Evolutionary conservation across 2,113 vertebrate genomes (phyloP).

Genomic region (Coregonus clupeaformis): DNA sequence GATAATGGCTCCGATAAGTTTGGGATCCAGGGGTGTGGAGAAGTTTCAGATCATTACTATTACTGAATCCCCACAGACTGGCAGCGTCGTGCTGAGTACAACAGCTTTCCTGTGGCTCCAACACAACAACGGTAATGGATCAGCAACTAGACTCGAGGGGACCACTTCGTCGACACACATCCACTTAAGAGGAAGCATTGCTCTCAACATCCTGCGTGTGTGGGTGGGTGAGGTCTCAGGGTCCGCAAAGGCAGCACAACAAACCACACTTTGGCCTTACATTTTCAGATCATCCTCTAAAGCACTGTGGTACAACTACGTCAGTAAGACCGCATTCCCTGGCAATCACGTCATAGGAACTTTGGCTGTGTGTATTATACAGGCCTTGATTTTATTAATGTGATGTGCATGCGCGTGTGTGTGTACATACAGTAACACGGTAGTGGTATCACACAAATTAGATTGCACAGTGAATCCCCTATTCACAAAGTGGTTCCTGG

Average conservation of each 20-base stretch:
- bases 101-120: constrained; percentile 52
- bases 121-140: constrained; percentile 63
- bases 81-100: constrained; percentile 59
- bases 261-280: constrained; percentile 1
- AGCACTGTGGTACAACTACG: background rate
- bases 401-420: background rate
- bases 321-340: constrained; percentile 11
- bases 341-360: background rate
- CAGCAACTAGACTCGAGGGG: constrained; percentile 61
- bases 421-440: background rate
- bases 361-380: background rate
- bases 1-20: no score
- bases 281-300: background rate
- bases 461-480: constrained; percentile 58
- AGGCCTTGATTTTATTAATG: background rate
- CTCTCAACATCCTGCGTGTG: constrained; percentile 43
- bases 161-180: constrained; percentile 56
- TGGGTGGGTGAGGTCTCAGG: constrained; percentile 29
- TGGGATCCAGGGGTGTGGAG: background rate
- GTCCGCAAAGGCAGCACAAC: constrained; percentile 15
- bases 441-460: constrained; percentile 47
- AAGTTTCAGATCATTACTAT: background rate
- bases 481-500: constrained; percentile 55
- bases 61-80: background rate
- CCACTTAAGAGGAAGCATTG: constrained; percentile 53